Conservation (phyloP, 2,113 vertebrate genomes). For the Cephalopholis sonnerati region DNA sequence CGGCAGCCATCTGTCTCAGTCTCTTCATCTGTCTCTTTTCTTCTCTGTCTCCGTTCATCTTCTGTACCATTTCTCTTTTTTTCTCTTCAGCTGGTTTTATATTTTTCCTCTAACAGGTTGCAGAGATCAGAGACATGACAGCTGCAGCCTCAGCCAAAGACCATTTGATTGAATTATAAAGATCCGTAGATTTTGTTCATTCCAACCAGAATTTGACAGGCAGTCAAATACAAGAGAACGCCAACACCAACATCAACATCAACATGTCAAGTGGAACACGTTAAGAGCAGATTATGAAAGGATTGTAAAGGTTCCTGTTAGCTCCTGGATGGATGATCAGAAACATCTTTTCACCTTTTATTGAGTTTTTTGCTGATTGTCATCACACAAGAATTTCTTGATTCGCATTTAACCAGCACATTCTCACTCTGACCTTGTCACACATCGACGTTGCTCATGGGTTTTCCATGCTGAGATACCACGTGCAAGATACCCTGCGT, state of each 20-base stretch:
- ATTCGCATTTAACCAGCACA: too few species aligned
- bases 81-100: background rate
- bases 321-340: background rate
- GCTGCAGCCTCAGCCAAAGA: constrained; percentile 13
- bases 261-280: constrained; percentile 1
- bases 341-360: background rate
- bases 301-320: background rate
- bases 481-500: too few species aligned
- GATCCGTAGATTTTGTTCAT: constrained; percentile 1
- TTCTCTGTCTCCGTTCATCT: background rate
- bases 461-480: too few species aligned
- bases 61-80: background rate
- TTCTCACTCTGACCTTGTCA: too few species aligned
- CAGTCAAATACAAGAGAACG: background rate
- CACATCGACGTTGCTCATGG: too few species aligned
- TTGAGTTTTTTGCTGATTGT: too few species aligned
- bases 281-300: background rate
- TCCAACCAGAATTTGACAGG: background rate
- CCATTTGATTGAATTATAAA: constrained; percentile 5
- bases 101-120: constrained; percentile 1
- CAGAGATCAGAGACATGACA: constrained; percentile 15
- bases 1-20: background rate
- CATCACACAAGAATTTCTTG: too few species aligned
- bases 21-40: constrained; percentile 3
- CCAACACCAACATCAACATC: constrained; percentile 20